phyloP scores from a whole-genome alignment of 2,888 invertebrate species.

The Zele albiditarsus region DNA sequence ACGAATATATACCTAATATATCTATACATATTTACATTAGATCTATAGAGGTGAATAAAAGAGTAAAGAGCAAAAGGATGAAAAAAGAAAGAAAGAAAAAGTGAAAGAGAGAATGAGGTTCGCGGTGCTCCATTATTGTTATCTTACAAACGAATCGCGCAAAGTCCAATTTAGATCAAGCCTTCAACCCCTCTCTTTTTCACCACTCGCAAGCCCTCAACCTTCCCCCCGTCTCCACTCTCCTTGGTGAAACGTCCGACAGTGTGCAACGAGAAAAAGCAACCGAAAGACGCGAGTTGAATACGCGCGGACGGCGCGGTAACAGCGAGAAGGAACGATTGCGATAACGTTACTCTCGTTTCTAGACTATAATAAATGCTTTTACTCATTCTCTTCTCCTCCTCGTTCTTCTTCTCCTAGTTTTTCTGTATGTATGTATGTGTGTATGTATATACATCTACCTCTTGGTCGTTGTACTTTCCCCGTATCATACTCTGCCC shows the following conservation, averaged over 20 bases:
- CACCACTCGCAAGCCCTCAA: not conserved
- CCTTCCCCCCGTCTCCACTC: not conserved
- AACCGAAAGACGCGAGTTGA: constrained; percentile 38
- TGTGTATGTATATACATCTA: not conserved
- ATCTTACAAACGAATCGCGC: constrained; percentile 48
- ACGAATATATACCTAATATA: too few relatives aligned
- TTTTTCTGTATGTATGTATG: not conserved
- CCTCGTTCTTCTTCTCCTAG: not conserved
- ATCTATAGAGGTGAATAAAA: constrained; percentile 4
- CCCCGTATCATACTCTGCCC: not conserved
- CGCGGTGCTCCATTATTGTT: constrained; percentile 47
- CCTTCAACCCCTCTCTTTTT: constrained; percentile 40
- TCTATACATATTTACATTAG: not conserved
- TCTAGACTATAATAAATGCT: constrained; percentile 34
- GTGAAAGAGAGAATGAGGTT: constrained; percentile 33
- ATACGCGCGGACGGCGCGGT: constrained; percentile 26
- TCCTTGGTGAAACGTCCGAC: constrained; percentile 15
- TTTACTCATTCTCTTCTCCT: constrained; percentile 16
- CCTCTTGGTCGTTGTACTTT: not conserved
- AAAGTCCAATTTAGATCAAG: constrained; percentile 47
- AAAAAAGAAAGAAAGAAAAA: not conserved
- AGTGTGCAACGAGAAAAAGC: constrained; percentile 25
- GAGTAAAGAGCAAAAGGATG: not conserved
- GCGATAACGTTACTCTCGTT: constrained; percentile 35
- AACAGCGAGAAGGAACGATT: constrained; percentile 24